These are phyloP conservation scores for Cydia amplana DNA, from an alignment of 1,140 invertebrate genomes.

Conservation along the genomic window DNA sequence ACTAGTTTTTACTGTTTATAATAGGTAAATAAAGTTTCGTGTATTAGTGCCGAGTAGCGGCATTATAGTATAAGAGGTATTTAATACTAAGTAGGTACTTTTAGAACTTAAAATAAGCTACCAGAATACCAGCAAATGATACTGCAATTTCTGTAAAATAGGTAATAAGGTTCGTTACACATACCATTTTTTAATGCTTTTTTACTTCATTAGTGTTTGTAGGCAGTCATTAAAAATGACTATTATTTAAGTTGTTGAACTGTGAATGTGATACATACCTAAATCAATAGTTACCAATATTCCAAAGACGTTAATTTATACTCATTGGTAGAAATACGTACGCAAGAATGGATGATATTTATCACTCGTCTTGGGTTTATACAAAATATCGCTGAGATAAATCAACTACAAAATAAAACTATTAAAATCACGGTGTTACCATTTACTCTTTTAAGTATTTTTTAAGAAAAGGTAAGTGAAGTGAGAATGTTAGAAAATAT, in stretches of 20 bases:
- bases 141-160: constrained; percentile 20
- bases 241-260: constrained; percentile 18
- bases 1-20: constrained; percentile 13
- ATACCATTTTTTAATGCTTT: neutral
- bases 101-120: neutral
- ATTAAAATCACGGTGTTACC: neutral
- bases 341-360: neutral
- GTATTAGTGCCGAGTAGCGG: constrained; percentile 19
- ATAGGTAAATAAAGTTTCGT: constrained; percentile 19
- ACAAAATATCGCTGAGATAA: neutral
- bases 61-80: constrained; percentile 14
- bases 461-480: neutral
- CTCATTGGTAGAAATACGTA: neutral
- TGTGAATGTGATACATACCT: constrained; percentile 6
- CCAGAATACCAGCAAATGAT: neutral
- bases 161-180: neutral
- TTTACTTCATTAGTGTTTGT: constrained; percentile 12
- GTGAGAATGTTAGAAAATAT: constrained; percentile 21
- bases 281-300: constrained; percentile 4
- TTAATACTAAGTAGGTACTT: constrained; percentile 20
- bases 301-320: neutral
- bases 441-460: neutral
- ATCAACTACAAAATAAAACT: neutral
- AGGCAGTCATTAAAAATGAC: constrained; percentile 25
- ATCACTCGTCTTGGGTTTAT: neutral